A percentile compares a stretch with the other conserved stretches of the same genome.
These are phyloP conservation scores for Lucilia sericata DNA, from an alignment of 1,140 invertebrate species.

Conservation along the genomic window DNA sequence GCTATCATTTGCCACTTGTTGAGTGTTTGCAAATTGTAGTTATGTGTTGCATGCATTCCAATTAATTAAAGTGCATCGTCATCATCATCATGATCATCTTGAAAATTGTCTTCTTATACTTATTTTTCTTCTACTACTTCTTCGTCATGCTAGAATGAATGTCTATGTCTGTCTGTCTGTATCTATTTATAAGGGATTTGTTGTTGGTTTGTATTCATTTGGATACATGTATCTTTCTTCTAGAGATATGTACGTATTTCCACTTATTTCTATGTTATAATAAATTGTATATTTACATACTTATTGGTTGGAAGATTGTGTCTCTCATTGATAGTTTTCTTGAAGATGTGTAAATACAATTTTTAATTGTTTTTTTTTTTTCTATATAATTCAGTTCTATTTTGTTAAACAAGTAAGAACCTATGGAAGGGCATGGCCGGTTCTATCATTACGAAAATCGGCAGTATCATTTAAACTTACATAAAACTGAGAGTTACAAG, in stretches of 20 bases:
- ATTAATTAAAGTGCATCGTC: conserved; percentile 40
- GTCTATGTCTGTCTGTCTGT: too few relatives aligned
- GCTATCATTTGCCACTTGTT: conserved; percentile 34
- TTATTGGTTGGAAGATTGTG: background rate
- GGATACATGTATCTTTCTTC: background rate
- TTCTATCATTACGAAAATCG: too few relatives aligned
- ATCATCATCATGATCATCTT: background rate
- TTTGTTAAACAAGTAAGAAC: too few relatives aligned
- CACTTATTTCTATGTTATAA: background rate
- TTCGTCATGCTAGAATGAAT: background rate
- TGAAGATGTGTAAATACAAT: background rate
- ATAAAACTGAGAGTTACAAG: too few relatives aligned
- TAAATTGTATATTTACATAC: conserved; percentile 21
- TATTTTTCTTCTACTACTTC: background rate
- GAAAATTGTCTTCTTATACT: background rate
- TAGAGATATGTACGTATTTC: background rate
- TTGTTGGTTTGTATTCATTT: background rate
- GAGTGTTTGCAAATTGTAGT: conserved; percentile 42
- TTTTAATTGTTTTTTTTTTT: conserved; percentile 2
- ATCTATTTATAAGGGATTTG: too few relatives aligned
- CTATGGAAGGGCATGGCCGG: too few relatives aligned
- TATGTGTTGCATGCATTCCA: conserved; percentile 32
- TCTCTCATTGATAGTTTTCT: background rate
- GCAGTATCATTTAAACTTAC: too few relatives aligned
- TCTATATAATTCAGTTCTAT: background rate